Percentiles rank a stretch among this genome's conserved stretches.
phyloP scores from a whole-genome alignment of 2,888 invertebrate genomes.

The Nowickia ferox region DNA sequence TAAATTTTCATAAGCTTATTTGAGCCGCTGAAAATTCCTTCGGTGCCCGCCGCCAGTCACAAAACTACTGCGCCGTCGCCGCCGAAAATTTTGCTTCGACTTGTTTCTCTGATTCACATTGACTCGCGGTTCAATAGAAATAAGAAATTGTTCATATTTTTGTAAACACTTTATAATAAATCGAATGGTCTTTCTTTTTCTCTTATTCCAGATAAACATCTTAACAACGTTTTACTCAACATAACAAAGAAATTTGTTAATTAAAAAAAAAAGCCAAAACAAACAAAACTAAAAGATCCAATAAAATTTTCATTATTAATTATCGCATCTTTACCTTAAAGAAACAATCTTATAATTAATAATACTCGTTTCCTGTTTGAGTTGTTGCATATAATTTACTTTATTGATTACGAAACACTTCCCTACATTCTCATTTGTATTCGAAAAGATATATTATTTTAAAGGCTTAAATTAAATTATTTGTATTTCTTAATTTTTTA shows the following conservation, averaged over 20 bases:
- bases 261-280: conserved; percentile 74
- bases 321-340: conserved; percentile 26
- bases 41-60: too few species aligned
- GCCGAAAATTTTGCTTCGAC: too few species aligned
- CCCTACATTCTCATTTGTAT: neutral
- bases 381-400: conserved; percentile 12
- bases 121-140: too few species aligned
- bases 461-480: conserved; percentile 10
- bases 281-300: conserved; percentile 71
- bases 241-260: conserved; percentile 81
- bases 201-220: conserved; percentile 76
- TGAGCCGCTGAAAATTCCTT: too few species aligned
- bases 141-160: neutral
- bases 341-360: neutral
- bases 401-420: neutral
- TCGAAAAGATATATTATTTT: neutral
- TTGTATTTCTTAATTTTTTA: neutral
- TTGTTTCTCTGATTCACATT: too few species aligned
- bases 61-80: too few species aligned
- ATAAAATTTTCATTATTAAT: conserved; percentile 44
- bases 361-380: conserved; percentile 34
- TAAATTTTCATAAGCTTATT: too few species aligned
- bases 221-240: conserved; percentile 75
- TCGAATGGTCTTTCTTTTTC: neutral
- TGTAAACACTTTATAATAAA: neutral